Evolutionary conservation across 2,797 vertebrate species (phyloP).

Genomic region (Uromys caudimaculatus): DNA sequence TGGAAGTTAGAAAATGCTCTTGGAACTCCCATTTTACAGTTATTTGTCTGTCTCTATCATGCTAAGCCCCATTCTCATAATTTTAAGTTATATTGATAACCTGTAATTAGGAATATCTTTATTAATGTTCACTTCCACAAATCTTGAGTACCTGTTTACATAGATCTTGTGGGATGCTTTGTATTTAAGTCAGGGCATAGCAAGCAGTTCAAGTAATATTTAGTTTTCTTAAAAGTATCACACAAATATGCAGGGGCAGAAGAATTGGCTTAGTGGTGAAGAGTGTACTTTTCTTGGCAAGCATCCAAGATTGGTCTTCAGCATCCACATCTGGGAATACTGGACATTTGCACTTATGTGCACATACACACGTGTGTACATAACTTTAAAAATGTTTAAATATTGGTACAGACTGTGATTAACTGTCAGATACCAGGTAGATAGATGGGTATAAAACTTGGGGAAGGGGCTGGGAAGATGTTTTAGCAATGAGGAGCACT

Average conservation of each 20-base stretch:
- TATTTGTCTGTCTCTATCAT: background rate
- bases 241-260: background rate
- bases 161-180: background rate
- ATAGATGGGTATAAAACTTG: background rate
- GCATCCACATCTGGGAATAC: background rate
- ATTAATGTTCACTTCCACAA: background rate
- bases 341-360: background rate
- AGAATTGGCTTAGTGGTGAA: background rate
- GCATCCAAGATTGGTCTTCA: background rate
- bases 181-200: background rate
- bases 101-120: background rate
- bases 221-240: background rate
- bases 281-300: background rate
- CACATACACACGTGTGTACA: background rate
- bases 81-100: background rate
- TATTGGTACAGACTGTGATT: background rate
- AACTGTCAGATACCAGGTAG: background rate
- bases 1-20: slow-evolving; percentile 3
- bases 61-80: too few relatives aligned
- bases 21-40: background rate
- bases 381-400: background rate
- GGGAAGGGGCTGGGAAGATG: background rate
- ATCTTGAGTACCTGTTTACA: background rate
- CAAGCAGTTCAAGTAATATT: background rate
- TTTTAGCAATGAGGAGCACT: background rate